Percentiles rank a stretch among this genome's conserved stretches.
These are phyloP conservation scores for Sitophilus oryzae DNA, from an alignment of 1,140 invertebrate genomes.

Conservation along the genomic window DNA sequence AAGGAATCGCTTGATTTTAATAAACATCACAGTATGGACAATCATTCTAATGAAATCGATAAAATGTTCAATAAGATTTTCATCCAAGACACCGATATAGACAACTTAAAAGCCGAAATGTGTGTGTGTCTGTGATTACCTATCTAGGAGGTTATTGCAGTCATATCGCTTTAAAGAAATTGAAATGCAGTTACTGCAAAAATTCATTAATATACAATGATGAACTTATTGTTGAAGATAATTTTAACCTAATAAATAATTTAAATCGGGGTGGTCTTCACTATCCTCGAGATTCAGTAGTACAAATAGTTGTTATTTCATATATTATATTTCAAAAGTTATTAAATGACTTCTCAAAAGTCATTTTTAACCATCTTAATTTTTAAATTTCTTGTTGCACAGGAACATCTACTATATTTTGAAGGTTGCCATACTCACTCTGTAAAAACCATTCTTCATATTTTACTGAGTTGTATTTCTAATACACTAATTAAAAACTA, in stretches of 20 bases:
- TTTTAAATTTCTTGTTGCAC: too few species aligned
- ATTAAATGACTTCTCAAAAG: not conserved
- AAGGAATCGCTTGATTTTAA: not conserved
- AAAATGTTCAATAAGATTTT: not conserved
- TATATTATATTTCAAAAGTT: not conserved
- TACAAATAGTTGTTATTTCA: conserved; percentile 4
- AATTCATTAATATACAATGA: not conserved
- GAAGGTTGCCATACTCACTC: too few species aligned
- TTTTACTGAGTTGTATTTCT: too few species aligned
- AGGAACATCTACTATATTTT: too few species aligned
- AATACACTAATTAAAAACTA: too few species aligned
- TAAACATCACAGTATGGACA: not conserved
- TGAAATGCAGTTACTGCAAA: not conserved
- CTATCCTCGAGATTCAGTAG: not conserved
- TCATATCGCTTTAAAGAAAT: not conserved
- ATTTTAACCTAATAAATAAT: not conserved
- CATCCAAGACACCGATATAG: not conserved
- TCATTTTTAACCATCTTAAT: too few species aligned
- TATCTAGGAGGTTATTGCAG: conserved; percentile 2
- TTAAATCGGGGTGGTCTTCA: not conserved
- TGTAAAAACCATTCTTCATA: too few species aligned
- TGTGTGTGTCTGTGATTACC: too few species aligned
- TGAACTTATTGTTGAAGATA: too few species aligned
- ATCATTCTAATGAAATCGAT: conserved; percentile 1
- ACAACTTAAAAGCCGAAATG: not conserved